Base-by-base conservation (phyloP, 1,140 invertebrate genomes). In the Pseudomyrmex concolor region DNA sequence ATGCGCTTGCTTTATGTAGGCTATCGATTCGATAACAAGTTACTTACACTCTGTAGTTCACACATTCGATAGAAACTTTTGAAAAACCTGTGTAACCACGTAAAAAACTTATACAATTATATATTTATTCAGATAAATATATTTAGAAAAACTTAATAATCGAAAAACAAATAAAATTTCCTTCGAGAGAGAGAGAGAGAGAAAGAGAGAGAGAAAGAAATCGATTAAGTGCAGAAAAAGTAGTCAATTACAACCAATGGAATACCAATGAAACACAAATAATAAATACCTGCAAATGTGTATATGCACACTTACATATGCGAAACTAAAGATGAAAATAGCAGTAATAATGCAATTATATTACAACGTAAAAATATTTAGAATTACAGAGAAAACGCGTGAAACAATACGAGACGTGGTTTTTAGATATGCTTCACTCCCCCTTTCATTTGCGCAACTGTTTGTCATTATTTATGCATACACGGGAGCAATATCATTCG, bases 1-100 rank as follows among this genome's bases (percentile, higher is more conserved):
- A 74, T 59, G 73, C 25, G 73, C 17, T 34, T 34, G 19, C 63
- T 78, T 45, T 78, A 70, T 78, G 25, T 78, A 78, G 57, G 64
- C 54, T 13, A 78, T 78, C 64, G 51, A 70, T 70, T 78, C 54
- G 43, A 70, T 34, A 67, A 57, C 64, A 68, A 78, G 59, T 78
- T 78, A 78, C 15, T 78, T 50, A 70, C 64, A 19, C 64, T 17
- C 19, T 13, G 43, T 59, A 78, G n/a, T 48, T 78, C 12, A 17
- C 59, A 68, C 15, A 25, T n/a, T 78, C 54, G 43, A 10, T 19
- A 57, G 3, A 63, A n/a, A 12, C 9, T 51, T 59, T 59, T 50
- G 5, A 78, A 57, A 78, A 45, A 25, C n/a, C 54, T 4, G 66
- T 43, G n/a, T 4, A 25, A 45, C 54, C 15, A 34, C 1, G 22